Evolutionary conservation across 2,888 invertebrate species (phyloP), one percentile per base, ranked within the genome.

Genomic region (Nomada ruficornis): DNA sequence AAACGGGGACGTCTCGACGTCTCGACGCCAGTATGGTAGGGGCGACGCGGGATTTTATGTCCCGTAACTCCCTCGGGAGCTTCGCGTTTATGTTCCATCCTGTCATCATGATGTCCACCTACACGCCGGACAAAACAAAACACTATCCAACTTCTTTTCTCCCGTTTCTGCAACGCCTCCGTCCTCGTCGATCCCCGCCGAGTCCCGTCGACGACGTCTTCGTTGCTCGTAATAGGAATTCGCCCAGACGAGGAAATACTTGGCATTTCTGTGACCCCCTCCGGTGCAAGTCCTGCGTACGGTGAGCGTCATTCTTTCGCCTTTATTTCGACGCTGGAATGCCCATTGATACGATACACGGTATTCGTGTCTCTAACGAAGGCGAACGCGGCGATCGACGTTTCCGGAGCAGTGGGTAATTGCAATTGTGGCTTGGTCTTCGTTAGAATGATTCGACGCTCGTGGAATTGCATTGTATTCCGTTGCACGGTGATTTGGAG

Each of bases 11-110:
- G 86, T 87, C 89, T 89, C 93, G 93, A 93, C 93, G 92, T 93
- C 91, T 91, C 91, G 93, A 91, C 93, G 93, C 93, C 93, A 89
- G 64, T 73, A 82, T 77, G 88, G 84, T 84, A 89, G 89, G 91
- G 91, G 89, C 90, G 89, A 88, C 69, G 90, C 90, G 88, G 91
- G 91, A 92, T 93, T 93, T 93, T 93, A 93, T 93, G 93, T 92
- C 91, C 92, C 92, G 93, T 92, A 92, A 92, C 93, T 93, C 92
- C 93, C 93, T 89, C 89, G 92, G 91, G 92, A 92, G 89, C 88
- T 86, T 86, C 89, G 83, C 91, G 90, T 92, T 91, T 93, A 92
- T 92, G 91, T 91, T 91, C 91, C 86, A 90, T 91, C 90, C 91
- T 90, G 91, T 92, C 92, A 92, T 93, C 92, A 91, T 91, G 90